Evolutionary conservation across 2,888 invertebrate genomes (phyloP).

Genomic region (Aporophyla nigra): DNA sequence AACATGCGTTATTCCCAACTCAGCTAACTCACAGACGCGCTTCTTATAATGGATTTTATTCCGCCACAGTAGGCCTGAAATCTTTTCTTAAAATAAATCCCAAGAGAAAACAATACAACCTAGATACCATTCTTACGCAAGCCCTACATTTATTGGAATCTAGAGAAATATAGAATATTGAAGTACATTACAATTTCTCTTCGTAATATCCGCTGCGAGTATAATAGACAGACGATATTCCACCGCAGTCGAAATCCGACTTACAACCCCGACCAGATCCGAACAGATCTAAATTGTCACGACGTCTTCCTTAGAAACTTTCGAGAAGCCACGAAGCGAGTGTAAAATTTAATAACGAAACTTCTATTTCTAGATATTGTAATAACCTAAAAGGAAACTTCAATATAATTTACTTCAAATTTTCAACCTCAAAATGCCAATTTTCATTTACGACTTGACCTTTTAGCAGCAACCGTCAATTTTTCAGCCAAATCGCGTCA

Average conservation of each 20-base stretch:
- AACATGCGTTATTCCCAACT: not conserved
- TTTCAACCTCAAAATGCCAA: conserved; percentile 27
- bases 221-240: conserved; percentile 47
- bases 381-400: not conserved
- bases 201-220: conserved; percentile 33
- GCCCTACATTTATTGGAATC: conserved; percentile 32
- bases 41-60: not conserved
- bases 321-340: conserved; percentile 14
- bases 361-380: conserved; percentile 6
- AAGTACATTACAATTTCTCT: conserved; percentile 38
- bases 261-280: conserved; percentile 8
- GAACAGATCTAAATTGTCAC: conserved; percentile 38
- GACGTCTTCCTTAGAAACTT: conserved; percentile 37
- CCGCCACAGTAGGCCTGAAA: not conserved
- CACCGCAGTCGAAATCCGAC: conserved; percentile 41
- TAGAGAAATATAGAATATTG: conserved; percentile 29
- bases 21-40: too few relatives aligned
- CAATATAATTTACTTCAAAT: not conserved
- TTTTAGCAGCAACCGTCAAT: conserved; percentile 30
- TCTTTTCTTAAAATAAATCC: not conserved
- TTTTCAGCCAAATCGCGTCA: conserved; percentile 29
- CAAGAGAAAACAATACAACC: not conserved
- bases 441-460: conserved; percentile 45
- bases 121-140: conserved; percentile 4
- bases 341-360: conserved; percentile 48